A percentile compares a stretch with the other conserved stretches of the same genome.
Conservation (phyloP, 2,797 vertebrate species). For the Phoeniculus purpureus region DNA sequence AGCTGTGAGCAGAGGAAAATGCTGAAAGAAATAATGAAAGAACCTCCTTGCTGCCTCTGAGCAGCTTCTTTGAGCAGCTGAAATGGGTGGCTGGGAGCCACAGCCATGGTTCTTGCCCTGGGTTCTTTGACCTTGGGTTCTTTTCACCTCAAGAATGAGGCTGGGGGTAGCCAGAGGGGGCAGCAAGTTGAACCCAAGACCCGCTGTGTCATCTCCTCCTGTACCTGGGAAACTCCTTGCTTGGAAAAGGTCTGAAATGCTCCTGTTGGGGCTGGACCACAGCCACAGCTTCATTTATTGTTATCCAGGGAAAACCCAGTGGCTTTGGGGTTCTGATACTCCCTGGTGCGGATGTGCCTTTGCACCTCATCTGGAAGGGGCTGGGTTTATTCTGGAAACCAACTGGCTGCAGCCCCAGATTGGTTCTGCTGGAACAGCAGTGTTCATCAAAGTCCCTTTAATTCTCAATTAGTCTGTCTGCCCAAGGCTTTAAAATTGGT, state of each 20-base stretch:
- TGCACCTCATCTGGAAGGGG: neutral
- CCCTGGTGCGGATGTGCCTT: neutral
- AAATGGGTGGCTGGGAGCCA: neutral
- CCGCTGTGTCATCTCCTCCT: fast-evolving
- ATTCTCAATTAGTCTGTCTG: constrained; percentile 36
- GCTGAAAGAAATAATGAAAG: neutral
- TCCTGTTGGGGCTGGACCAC: neutral
- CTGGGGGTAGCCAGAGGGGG: neutral
- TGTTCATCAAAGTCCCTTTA: constrained; percentile 7
- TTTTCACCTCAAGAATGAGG: neutral
- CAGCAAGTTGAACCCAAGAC: fast-evolving
- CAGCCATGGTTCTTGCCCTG: fast-evolving
- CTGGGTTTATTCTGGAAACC: neutral
- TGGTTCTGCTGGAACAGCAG: neutral
- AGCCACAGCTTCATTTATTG: neutral
- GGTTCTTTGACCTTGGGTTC: neutral
- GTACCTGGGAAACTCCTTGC: neutral
- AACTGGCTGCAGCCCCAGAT: neutral
- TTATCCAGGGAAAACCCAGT: neutral
- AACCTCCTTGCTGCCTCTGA: neutral
- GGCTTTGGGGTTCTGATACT: neutral
- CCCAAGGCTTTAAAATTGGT: constrained; percentile 25
- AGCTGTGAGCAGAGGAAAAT: neutral
- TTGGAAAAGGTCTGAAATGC: neutral
- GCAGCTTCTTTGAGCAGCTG: neutral